These are phyloP conservation scores for Excalfactoria chinensis DNA, from an alignment of 2,113 vertebrate genomes.

Conservation along the genomic window DNA sequence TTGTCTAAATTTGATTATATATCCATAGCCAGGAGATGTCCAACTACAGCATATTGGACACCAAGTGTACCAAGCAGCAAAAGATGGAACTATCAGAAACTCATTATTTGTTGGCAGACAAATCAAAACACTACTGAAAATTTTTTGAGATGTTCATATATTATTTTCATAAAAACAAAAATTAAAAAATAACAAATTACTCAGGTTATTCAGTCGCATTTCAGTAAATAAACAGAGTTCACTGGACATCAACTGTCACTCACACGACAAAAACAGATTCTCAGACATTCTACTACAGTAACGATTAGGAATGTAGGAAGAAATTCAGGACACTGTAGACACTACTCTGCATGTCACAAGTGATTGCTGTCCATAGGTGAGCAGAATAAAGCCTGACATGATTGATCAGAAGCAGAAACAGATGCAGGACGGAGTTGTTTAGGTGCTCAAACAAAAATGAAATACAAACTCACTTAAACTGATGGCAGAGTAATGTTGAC, in stretches of 20 bases:
- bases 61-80: background rate
- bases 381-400: background rate
- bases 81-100: background rate
- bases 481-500: background rate
- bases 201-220: background rate
- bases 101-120: accelerated
- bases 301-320: background rate
- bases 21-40: background rate
- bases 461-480: background rate
- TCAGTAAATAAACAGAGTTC: background rate
- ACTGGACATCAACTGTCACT: background rate
- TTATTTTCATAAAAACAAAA: background rate
- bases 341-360: background rate
- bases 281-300: background rate
- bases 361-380: background rate
- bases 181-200: background rate
- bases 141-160: background rate
- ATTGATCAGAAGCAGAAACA: background rate
- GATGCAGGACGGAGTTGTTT: background rate
- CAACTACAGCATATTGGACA: background rate
- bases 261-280: background rate
- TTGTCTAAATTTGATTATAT: background rate
- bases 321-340: background rate
- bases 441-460: background rate
- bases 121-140: background rate